Percentiles rank a stretch among this genome's conserved stretches.
Conservation (phyloP, 2,113 vertebrate genomes). For the Alosa alosa region DNA sequence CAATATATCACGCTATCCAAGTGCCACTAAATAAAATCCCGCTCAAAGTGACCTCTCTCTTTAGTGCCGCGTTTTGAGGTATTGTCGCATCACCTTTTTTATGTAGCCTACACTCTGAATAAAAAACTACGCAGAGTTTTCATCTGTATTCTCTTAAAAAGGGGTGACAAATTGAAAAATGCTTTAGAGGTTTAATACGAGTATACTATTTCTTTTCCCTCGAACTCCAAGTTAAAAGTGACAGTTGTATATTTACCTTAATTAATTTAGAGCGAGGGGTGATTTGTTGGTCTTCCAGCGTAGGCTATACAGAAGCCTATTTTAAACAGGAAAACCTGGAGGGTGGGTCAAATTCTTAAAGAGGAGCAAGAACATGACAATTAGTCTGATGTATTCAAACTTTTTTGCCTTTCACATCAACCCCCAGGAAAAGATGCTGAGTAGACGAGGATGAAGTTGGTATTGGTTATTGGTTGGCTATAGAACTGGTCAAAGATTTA, state of each 20-base stretch:
- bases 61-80: neutral
- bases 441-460: neutral
- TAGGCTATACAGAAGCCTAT: constrained; percentile 35
- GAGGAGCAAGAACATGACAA: neutral
- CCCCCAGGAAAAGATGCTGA: neutral
- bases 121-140: constrained; percentile 30
- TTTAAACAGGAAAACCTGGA: constrained; percentile 28
- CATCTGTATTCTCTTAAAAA: constrained; percentile 43
- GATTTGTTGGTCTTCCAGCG: constrained; percentile 46
- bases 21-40: neutral
- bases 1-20: neutral
- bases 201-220: constrained; percentile 45
- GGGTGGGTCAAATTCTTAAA: constrained; percentile 13
- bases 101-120: neutral
- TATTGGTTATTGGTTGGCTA: neutral
- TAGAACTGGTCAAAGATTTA: neutral
- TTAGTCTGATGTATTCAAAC: neutral
- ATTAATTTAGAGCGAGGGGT: constrained; percentile 47
- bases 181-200: constrained; percentile 43
- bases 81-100: neutral
- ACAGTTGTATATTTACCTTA: constrained; percentile 60
- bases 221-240: constrained; percentile 43
- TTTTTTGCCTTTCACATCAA: neutral
- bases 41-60: neutral
- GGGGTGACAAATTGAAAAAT: constrained; percentile 54